phyloP scores from a whole-genome alignment of 2,113 vertebrate species.

The Todiramphus saurophagus region DNA sequence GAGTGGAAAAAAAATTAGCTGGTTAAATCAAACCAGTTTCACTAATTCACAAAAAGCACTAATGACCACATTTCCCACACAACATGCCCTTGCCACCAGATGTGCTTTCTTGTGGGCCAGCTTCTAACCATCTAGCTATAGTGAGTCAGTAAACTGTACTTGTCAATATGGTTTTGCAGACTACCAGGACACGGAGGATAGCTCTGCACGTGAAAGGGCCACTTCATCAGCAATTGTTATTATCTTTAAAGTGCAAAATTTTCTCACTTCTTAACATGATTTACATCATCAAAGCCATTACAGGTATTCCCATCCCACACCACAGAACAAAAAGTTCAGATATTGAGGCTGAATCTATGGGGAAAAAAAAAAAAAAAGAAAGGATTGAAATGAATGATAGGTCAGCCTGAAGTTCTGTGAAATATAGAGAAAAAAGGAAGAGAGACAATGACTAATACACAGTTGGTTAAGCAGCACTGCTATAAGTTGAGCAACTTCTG shows the following conservation, averaged over 20 bases:
- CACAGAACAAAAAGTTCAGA: neutral
- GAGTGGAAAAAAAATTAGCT: neutral
- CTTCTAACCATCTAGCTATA: accelerated
- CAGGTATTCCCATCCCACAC: neutral
- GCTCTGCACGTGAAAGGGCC: neutral
- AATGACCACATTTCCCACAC: neutral
- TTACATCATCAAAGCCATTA: neutral
- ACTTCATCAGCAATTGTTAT: neutral
- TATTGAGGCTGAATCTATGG: neutral
- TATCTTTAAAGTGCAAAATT: neutral
- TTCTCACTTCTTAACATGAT: neutral
- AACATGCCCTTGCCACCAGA: neutral
- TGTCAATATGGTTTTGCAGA: neutral
- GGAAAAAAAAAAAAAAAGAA: neutral
- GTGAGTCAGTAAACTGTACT: neutral
- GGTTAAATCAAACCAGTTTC: neutral
- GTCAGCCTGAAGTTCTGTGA: neutral
- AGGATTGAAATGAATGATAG: neutral
- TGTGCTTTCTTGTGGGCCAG: neutral
- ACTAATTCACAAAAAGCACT: neutral
- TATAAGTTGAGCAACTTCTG: neutral
- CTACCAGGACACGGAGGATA: neutral
- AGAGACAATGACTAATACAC: neutral
- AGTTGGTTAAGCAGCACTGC: neutral
- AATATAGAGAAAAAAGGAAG: neutral